Base-by-base conservation (phyloP, 2,888 invertebrate genomes). In the Archaeoteleia sp. region DNA sequence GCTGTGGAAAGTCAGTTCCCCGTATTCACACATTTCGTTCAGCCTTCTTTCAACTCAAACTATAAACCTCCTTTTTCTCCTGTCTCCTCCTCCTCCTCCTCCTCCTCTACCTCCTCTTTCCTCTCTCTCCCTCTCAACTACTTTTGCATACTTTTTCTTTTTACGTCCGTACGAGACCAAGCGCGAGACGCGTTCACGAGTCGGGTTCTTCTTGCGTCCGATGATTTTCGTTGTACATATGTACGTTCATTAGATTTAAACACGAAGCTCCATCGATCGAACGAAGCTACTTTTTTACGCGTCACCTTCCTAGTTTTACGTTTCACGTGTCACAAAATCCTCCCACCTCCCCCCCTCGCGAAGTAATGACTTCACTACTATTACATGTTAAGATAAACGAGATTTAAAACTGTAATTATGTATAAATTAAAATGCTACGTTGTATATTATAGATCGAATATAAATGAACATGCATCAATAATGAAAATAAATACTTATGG, bases 381-480 rank as follows among this genome's bases (percentile, higher is more conserved):
- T 70, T 78, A 78, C 71, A 55, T 72, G 70, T 76, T 78, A 80
- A 78, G 78, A 72, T 73, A 70, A 70, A 69, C 69, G 72, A 79
- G 76, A 81, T 82, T 79, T 83, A 81, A 82, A 80, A 81, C 78
- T 85, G 85, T 85, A 85, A 85, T 85, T 83, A 83, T 83, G 83
- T 83, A 83, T 83, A 83, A 84, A 85, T 76, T 75, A 80, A 84
- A 76, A 83, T 80, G 83, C 84, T 85, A 85, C 81, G 82, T 83
- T 85, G 84, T 85, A 85, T 84, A 84, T 84, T 84, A 85, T 85
- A 85, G 83, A 85, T 82, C 83, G 82, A 85, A 84, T 84, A 84
- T 83, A 82, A 83, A 82, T 71, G 76, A 82, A 83, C 82, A 82
- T 80, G 82, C 84, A 85, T 84, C 81, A 84, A 82, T 82, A 53